Base-by-base conservation (phyloP, 23 tunicate genomes). In the Aplidium turbinatum region DNA sequence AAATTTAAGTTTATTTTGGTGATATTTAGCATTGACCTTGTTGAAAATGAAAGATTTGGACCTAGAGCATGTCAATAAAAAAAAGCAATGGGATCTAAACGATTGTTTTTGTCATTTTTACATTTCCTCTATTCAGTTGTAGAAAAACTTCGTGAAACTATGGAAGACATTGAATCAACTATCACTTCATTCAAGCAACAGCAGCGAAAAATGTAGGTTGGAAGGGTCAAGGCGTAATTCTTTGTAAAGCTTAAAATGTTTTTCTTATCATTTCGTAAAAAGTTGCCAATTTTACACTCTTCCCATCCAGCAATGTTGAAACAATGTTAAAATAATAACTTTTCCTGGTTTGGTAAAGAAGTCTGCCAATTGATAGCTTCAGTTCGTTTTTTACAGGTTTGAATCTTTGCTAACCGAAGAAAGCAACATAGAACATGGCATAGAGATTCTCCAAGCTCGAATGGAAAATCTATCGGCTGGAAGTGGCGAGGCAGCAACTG, bases 161-260 rank as follows among this genome's bases (percentile, higher is more conserved):
- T 90, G 97, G 89, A 90, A 63, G 97, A 82, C 57, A 77, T 90
- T 40, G 97, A 90, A 77, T 48, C 81, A 33, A 77, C 89, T 0
- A 82, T 90, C 6, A 71, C 67, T 24, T 45, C 27, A 21, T 90
- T 90, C 54, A 90, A 90, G 42, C 78, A 90, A 62, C 63, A 82
- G 16, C 97, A 90, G 46, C 33, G 77, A 46, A 87, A 82, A 64
- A 77, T 65, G 97, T 90, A 35, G 52, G 80, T 70, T 66, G 36
- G 13, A 11, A 6, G 7, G 27, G 19, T 31, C 9, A 42, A 42
- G 16, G 48, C 48, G 16, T 42, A 42, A 42, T 42, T 9, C 16
- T 16, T n/a, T n/a, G n/a, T n/a, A n/a, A n/a, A n/a, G n/a, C n/a
- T n/a, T 42, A 42, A 42, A 42, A 16, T 42, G 16, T 42, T 42